Evolutionary conservation across 2,797 vertebrate species (phyloP).

Genomic region (Lindbergichthys nudifrons): DNA sequence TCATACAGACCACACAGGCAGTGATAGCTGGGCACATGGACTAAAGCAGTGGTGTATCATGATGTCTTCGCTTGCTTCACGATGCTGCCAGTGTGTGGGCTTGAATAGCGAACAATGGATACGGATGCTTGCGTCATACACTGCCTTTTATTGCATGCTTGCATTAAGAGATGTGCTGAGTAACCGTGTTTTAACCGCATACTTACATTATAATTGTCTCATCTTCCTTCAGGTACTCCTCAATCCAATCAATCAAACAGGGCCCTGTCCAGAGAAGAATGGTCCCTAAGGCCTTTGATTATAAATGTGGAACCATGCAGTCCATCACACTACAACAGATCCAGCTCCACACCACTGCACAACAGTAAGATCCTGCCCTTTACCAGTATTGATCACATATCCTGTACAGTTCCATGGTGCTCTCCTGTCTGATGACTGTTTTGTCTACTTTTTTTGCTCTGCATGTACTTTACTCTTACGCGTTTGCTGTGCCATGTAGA

Average conservation of each 20-base stretch:
- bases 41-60: background rate
- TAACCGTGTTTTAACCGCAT: background rate
- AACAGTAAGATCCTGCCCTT: slow-evolving; percentile 67
- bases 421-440: background rate
- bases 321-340: slow-evolving; percentile 41
- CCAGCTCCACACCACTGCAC: slow-evolving; percentile 60
- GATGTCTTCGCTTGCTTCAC: background rate
- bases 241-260: slow-evolving; percentile 81
- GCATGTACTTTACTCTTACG: background rate
- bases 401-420: background rate
- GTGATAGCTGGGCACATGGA: background rate
- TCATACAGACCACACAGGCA: background rate
- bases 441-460: background rate
- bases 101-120: background rate
- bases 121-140: background rate
- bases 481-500: too few species aligned
- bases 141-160: background rate
- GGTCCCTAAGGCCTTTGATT: slow-evolving; percentile 81
- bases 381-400: background rate
- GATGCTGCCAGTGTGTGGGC: background rate
- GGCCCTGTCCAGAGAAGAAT: slow-evolving; percentile 80
- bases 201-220: background rate
- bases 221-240: slow-evolving; percentile 73
- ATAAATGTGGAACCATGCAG: slow-evolving; percentile 53
- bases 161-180: background rate